These are phyloP conservation scores for Gymnothorax reevesii DNA, from an alignment of 2,797 vertebrate species.

Conservation along the genomic window DNA sequence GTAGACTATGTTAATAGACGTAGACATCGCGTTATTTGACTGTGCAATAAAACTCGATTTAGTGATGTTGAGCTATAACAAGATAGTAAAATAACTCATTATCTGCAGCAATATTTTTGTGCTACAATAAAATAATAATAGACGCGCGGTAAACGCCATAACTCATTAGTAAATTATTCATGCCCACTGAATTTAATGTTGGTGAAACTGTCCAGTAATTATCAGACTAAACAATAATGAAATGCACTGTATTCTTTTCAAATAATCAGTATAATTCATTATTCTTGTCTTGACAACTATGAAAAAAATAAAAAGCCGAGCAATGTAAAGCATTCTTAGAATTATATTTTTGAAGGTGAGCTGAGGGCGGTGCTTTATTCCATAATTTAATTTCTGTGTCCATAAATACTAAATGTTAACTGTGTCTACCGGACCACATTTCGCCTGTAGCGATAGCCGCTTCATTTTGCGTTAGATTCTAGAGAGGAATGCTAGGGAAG, in stretches of 20 bases:
- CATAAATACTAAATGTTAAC: conserved; percentile 95
- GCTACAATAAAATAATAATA: conserved; percentile 2
- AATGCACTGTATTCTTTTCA: not conserved
- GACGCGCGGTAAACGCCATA: not conserved
- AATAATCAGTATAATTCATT: conserved; percentile 22
- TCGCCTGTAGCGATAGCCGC: conserved; percentile 82
- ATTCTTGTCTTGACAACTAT: not conserved
- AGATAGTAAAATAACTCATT: not conserved
- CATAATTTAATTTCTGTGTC: conserved; percentile 80
- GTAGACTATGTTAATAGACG: not conserved
- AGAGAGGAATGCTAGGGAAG: conserved; percentile 80
- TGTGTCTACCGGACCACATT: conserved; percentile 83
- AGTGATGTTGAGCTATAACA: not conserved
- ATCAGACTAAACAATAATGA: not conserved
- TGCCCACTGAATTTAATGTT: not conserved
- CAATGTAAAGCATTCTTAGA: not conserved
- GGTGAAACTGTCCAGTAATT: not conserved
- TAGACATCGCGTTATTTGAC: conserved; percentile 5
- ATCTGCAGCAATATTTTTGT: conserved; percentile 9
- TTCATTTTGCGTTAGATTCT: conserved; percentile 84
- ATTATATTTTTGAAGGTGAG: conserved; percentile 62
- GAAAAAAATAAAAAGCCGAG: conserved; percentile 10
- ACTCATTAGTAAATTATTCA: conserved; percentile 9
- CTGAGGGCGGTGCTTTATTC: conserved; percentile 76
- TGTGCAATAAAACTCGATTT: conserved; percentile 2